Base-by-base conservation (phyloP, 2,797 vertebrate species). In the Tamandua tetradactyla region DNA sequence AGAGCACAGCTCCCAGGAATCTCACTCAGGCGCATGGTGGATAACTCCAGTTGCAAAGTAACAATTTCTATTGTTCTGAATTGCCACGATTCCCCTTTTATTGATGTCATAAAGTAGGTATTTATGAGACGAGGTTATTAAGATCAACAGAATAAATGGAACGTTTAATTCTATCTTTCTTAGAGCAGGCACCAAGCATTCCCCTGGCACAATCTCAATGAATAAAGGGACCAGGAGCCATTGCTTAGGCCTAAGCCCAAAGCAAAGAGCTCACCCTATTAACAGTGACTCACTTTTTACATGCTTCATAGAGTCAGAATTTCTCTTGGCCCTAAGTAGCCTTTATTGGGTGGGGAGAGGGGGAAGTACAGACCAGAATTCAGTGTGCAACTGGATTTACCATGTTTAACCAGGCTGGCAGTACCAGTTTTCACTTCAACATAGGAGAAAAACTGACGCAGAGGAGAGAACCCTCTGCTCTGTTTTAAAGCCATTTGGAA, bases 121-220 rank as follows among this genome's bases (percentile, higher is more conserved):
- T 98, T 98, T 98, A 98, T 97, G 97, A 98, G 97, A 97, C 87
- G 95, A 98, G 97, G 97, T 97, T 97, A 98, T 98, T 98, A 98
- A 98, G 97, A 98, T 97, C 98, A 98, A 97, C 97, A 92, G 96
- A 96, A 98, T 97, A 98, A 98, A 97, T 96, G 98, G 97, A 98
- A 97, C 72, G 95, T 96, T 97, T 98, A 97, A 98, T 97, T 98
- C 98, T 97, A 79, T 96, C 97, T 97, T 98, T 98, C 97, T 97
- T 96, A 97, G 97, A 90, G 84, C 42, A 55, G 49, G 92, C 92
- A 98, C 96, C 97, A 97, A 98, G 97, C 96, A 87, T 97, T 97
- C 94, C 97, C 96, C 95, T 40, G 23, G 96, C 97, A 4, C 96
- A 95, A 95, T 97, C 96, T 90, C 89, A 96, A 13, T 40, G 93